phyloP scores from a whole-genome alignment of 2,113 vertebrate species.

The Edolisoma coerulescens region DNA sequence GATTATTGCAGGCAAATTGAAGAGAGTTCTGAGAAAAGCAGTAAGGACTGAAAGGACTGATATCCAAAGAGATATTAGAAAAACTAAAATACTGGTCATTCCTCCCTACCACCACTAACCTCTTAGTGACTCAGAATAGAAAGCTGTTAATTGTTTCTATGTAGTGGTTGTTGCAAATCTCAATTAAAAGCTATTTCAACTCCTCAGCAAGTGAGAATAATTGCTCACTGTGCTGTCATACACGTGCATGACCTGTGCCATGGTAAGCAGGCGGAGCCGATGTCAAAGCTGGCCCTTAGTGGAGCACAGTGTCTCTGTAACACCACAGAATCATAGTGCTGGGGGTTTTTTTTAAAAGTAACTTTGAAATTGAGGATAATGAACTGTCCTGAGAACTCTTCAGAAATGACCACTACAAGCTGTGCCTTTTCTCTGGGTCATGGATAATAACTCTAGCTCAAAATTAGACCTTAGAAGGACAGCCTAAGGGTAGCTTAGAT shows the following conservation, averaged over 20 bases:
- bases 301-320: neutral
- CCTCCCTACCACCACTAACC: neutral
- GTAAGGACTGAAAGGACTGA: neutral
- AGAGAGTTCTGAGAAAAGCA: neutral
- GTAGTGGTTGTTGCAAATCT: neutral
- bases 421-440: neutral
- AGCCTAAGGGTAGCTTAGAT: neutral
- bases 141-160: neutral
- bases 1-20: neutral
- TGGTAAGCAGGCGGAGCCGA: accelerated
- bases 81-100: neutral
- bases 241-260: accelerated
- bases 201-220: neutral
- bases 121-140: neutral
- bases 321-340: neutral
- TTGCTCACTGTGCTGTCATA: neutral
- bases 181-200: neutral
- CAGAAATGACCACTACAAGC: neutral
- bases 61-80: neutral
- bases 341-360: neutral
- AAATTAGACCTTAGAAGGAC: neutral
- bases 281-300: neutral
- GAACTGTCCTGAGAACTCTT: neutral
- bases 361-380: neutral
- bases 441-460: neutral